These are phyloP conservation scores for Orbicella faveolata DNA, from an alignment of 64 coral and sea anemone genomes.

Conservation along the genomic window DNA sequence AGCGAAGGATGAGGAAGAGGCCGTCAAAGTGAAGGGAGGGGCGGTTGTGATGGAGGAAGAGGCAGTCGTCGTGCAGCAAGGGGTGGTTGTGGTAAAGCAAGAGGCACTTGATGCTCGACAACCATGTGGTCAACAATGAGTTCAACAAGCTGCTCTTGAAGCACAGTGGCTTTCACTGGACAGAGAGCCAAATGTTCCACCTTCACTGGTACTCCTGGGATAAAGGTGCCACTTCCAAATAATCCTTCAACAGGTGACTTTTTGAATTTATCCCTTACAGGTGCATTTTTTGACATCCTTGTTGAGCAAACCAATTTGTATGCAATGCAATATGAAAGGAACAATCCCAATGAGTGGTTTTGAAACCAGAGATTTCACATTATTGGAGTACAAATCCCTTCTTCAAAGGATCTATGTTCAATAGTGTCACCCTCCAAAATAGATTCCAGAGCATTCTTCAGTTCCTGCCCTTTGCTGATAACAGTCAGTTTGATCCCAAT, in stretches of 20 bases:
- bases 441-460: neutral
- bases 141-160: neutral
- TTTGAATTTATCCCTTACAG: constrained; percentile 27
- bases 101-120: neutral
- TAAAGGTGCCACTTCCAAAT: constrained; percentile 45
- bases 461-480: constrained; percentile 28
- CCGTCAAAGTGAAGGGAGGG: neutral
- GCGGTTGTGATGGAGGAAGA: neutral
- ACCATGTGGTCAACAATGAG: no score
- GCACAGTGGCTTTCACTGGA: neutral
- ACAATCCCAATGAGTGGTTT: constrained; percentile 37
- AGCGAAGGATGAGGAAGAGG: constrained; percentile 10
- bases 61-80: no score
- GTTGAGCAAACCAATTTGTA: constrained; percentile 62
- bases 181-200: constrained; percentile 26
- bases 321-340: constrained; percentile 34
- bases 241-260: constrained; percentile 45
- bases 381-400: constrained; percentile 51
- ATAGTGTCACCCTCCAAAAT: neutral
- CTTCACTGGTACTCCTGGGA: constrained; percentile 20
- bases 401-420: neutral
- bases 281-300: constrained; percentile 49
- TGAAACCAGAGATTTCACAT: constrained; percentile 28
- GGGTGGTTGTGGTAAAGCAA: no score
- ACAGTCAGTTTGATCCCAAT: constrained; percentile 20